Base-by-base conservation (phyloP, 2,888 invertebrate genomes). In the Synergus umbraculus region DNA sequence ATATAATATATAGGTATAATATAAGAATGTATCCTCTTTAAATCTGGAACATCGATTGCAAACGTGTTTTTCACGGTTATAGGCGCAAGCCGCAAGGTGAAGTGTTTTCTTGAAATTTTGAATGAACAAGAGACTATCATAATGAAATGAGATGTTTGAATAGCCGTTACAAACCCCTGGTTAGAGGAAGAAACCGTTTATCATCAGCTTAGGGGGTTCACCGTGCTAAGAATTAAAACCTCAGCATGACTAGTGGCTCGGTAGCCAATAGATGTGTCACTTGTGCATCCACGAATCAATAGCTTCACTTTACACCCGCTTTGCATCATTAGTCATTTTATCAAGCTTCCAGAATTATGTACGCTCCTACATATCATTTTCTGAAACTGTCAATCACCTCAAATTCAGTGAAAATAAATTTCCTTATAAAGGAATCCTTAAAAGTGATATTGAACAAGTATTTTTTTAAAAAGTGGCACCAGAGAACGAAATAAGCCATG, bases 241-340 rank as follows among this genome's bases (percentile, higher is more conserved):
- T 91, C 91, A 91, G 91, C 91, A 91, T 92, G 91, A 91, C 91
- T 92, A 89, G 91, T 90, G 88, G 87, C 89, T 89, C 89, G 87
- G 88, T 90, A 90, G 90, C 90, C 91, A 90, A 90, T 89, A 89
- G 90, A 91, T 90, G 91, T 90, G 91, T 91, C 91, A 91, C 90
- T 91, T 90, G 88, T 89, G 90, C 90, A 89, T 89, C 89, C 89
- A 85, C 89, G 89, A 91, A 91, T 91, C 91, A 91, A 91, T 91
- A 90, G 89, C 87, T 89, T 89, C 87, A 89, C 87, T 90, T 88
- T 89, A 87, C 88, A 87, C 85, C 84, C 82, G 82, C 86, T 83
- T 85, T 83, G 84, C 86, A 89, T 90, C 90, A 90, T 90, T 89
- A 89, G 87, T 90, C 90, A 89, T 89, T 89, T 89, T 86, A 86